Conservation (phyloP, 2,888 invertebrate genomes). For the Laothoe populi region DNA sequence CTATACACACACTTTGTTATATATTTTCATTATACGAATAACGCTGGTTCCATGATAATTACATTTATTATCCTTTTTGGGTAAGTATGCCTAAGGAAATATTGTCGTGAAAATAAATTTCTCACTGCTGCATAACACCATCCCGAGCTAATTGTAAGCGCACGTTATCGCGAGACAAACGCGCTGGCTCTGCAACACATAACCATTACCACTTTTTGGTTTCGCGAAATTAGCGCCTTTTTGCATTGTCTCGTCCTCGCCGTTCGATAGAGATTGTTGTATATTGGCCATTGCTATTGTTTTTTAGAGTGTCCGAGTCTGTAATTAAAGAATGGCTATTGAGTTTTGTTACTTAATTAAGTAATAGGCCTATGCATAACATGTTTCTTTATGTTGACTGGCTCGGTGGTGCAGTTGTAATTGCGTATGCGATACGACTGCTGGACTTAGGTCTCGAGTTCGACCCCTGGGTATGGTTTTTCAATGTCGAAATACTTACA, state of each 20-base stretch:
- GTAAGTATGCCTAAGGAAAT: neutral
- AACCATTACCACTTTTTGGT: slow-evolving; percentile 84
- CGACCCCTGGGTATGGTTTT: no score
- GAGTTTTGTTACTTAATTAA: slow-evolving; percentile 37
- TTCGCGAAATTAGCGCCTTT: slow-evolving; percentile 83
- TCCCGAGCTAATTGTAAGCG: slow-evolving; percentile 81
- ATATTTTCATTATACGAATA: no score
- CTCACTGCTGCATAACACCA: slow-evolving; percentile 51
- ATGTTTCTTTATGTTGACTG: neutral
- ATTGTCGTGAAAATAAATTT: slow-evolving; percentile 9
- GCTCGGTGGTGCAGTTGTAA: no score
- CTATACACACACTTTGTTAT: no score
- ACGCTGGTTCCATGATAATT: no score
- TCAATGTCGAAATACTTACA: no score
- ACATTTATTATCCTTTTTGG: neutral
- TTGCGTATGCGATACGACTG: no score
- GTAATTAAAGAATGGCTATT: slow-evolving; percentile 46
- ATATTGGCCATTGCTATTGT: slow-evolving; percentile 51
- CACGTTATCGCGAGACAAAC: slow-evolving; percentile 84
- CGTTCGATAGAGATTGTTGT: slow-evolving; percentile 56
- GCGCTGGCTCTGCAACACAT: slow-evolving; percentile 80
- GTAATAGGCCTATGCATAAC: neutral
- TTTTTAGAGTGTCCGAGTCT: slow-evolving; percentile 39
- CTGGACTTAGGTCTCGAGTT: no score
- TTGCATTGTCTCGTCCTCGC: slow-evolving; percentile 74